phyloP scores from a whole-genome alignment of 2,797 vertebrate genomes.

The Spea hammondii region DNA sequence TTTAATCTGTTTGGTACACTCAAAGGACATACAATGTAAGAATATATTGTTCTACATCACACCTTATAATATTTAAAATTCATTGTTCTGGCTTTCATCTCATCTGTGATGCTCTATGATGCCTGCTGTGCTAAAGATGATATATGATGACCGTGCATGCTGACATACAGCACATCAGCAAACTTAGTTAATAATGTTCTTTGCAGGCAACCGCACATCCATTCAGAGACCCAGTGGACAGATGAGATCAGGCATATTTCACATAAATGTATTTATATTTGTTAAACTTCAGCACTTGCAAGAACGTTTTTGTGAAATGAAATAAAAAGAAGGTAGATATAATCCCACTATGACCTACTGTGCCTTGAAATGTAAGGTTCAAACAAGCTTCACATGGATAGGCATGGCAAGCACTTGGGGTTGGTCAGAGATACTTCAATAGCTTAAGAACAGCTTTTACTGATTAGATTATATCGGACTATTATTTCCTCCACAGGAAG shows the following conservation, averaged over 20 bases:
- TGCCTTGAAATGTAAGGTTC: constrained; percentile 27
- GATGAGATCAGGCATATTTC: constrained; percentile 12
- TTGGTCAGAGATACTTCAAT: constrained; percentile 40
- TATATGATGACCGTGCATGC: constrained; percentile 4
- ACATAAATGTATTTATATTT: constrained; percentile 11
- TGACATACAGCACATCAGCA: constrained; percentile 12
- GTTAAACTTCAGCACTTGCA: not conserved
- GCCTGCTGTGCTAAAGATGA: constrained; percentile 9
- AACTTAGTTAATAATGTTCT: constrained; percentile 28
- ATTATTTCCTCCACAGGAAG: constrained; percentile 40
- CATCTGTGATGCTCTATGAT: constrained; percentile 1
- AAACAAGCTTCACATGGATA: constrained; percentile 31
- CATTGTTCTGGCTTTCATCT: not conserved
- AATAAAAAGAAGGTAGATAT: constrained; percentile 24
- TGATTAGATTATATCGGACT: constrained; percentile 44
- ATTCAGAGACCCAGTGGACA: constrained; percentile 8
- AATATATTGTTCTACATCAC: constrained; percentile 10
- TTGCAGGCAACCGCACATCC: constrained; percentile 14
- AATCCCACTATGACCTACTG: constrained; percentile 26
- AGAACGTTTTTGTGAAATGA: constrained; percentile 6
- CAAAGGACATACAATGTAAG: not conserved
- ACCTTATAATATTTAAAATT: not conserved
- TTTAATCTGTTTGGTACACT: not conserved
- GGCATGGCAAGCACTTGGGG: constrained; percentile 19
- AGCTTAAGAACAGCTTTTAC: constrained; percentile 38